phyloP scores from a whole-genome alignment of 2,113 vertebrate species.

The Coptodon rendalli region DNA sequence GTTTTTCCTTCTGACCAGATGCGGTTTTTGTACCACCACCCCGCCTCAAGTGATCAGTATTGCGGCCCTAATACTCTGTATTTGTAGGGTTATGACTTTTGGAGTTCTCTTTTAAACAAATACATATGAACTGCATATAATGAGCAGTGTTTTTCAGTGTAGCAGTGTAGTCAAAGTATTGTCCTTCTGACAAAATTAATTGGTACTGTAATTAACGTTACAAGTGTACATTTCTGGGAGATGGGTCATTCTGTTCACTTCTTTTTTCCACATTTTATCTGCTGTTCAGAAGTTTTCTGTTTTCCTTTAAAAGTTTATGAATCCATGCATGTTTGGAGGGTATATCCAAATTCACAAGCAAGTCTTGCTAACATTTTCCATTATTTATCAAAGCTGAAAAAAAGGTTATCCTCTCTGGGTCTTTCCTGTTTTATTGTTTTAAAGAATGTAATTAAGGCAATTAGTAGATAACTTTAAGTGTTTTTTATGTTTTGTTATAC shows the following conservation, averaged over 20 bases:
- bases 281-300: not conserved
- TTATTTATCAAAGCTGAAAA: not conserved
- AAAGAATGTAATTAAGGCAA: not conserved
- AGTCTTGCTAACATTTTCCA: not conserved
- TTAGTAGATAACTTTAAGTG: not conserved
- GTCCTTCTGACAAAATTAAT: not conserved
- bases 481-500: not conserved
- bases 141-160: too few relatives aligned
- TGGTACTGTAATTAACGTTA: not conserved
- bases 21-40: not conserved
- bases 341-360: not conserved
- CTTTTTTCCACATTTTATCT: not conserved
- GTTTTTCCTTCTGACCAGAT: not conserved
- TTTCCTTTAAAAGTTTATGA: not conserved
- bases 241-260: not conserved
- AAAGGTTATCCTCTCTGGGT: too few relatives aligned
- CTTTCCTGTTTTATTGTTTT: not conserved
- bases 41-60: not conserved
- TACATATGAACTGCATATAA: not conserved
- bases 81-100: not conserved
- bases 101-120: not conserved
- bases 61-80: not conserved
- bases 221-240: not conserved
- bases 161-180: not conserved
- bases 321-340: not conserved